Evolutionary conservation across 37 sponge, comb jelly and placozoan genomes (phyloP).

Genomic region (Halichondria panicea): DNA sequence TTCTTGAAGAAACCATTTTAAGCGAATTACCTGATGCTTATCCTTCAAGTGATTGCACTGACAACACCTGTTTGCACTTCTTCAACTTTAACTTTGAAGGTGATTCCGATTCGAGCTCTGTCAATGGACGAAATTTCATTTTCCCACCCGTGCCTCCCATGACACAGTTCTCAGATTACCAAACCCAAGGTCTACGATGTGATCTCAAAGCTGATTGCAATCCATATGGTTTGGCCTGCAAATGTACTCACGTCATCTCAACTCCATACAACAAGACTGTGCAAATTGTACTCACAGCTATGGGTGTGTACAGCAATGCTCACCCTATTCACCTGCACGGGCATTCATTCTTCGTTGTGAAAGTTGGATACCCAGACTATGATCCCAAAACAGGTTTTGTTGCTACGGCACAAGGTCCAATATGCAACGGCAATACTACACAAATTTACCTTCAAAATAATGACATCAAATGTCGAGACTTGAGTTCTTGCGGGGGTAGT

Average conservation of each 20-base stretch:
- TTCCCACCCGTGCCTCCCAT: constrained; percentile 16
- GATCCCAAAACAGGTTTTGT: constrained; percentile 9
- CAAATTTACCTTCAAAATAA: background rate
- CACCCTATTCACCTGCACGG: constrained; percentile 61
- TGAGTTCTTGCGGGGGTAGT: background rate
- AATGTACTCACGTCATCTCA: constrained; percentile 7
- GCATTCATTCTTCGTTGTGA: constrained; percentile 36
- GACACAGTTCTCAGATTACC: constrained; percentile 11
- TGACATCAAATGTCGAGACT: constrained; percentile 24
- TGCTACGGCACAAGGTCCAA: no score
- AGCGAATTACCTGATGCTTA: constrained; percentile 21
- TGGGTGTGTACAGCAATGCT: background rate
- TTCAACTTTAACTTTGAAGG: constrained; percentile 51
- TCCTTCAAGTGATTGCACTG: background rate
- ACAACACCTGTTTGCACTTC: constrained; percentile 9
- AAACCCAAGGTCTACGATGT: constrained; percentile 9
- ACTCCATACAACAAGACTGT: constrained; percentile 4
- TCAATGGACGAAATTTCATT: constrained; percentile 44
- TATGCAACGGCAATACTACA: no score
- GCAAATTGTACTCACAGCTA: background rate
- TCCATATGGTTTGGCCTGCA: background rate
- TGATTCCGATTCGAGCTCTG: constrained; percentile 5
- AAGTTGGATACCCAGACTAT: constrained; percentile 27
- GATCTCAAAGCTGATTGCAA: constrained; percentile 6
- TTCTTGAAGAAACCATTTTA: background rate